Conservation (phyloP, 2,797 vertebrate species). For the Typhlichthys eigenmanni region DNA sequence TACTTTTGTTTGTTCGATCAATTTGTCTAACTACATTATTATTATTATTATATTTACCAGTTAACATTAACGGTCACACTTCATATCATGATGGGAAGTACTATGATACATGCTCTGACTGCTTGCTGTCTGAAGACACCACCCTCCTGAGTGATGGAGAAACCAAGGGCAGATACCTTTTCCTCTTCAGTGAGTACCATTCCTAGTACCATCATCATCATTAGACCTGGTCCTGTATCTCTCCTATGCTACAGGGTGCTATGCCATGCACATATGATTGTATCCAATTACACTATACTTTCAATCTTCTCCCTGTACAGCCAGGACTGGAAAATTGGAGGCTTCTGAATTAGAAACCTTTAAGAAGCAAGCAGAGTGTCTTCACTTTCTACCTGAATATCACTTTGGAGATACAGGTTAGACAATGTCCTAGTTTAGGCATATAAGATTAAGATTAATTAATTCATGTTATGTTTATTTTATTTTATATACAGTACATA, state of each 20-base stretch:
- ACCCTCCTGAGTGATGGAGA: conserved; percentile 65
- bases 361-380: conserved; percentile 72
- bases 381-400: conserved; percentile 60
- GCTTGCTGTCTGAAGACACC: conserved; percentile 73
- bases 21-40: not conserved
- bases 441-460: too few species aligned
- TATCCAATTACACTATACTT: not conserved
- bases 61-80: conserved; percentile 70
- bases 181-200: conserved; percentile 65
- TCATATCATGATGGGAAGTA: conserved; percentile 75
- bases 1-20: not conserved
- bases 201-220: not conserved
- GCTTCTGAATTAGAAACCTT: conserved; percentile 65
- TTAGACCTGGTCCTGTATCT: not conserved
- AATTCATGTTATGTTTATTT: not conserved
- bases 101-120: conserved; percentile 69
- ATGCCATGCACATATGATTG: not conserved
- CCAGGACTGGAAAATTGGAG: conserved; percentile 58
- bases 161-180: conserved; percentile 69
- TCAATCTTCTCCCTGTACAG: conserved; percentile 35
- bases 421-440: not conserved
- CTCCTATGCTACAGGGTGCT: not conserved
- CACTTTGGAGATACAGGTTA: conserved; percentile 54
- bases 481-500: not conserved
- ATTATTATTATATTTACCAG: conserved; percentile 30